Evolutionary conservation across 2,888 invertebrate species (phyloP).

Genomic region (Rotaria macrura): DNA sequence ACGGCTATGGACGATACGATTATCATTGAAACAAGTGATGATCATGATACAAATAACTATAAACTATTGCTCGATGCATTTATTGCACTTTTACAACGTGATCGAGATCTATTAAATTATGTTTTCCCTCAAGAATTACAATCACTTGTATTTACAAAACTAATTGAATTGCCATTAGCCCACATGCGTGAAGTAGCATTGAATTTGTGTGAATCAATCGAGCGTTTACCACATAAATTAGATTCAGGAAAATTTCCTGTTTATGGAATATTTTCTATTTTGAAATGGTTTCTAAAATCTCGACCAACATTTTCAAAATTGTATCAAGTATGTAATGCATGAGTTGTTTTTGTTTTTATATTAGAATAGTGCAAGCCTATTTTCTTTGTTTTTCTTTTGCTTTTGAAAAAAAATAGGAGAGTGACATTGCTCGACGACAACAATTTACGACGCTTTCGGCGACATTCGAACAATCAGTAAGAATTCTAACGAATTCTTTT

Average conservation of each 20-base stretch:
- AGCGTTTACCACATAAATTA: not conserved
- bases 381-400: too few species aligned
- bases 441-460: not conserved
- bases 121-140: not conserved
- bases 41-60: constrained; percentile 1
- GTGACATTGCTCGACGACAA: not conserved
- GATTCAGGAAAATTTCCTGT: constrained; percentile 2
- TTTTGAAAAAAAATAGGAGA: not conserved
- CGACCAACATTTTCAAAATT: not conserved
- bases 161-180: not conserved
- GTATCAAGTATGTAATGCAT: not conserved
- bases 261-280: constrained; percentile 2
- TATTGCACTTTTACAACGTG: not conserved
- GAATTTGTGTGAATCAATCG: not conserved
- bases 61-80: constrained; percentile 12
- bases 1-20: not conserved
- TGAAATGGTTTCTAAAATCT: constrained; percentile 17
- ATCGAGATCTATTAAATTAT: constrained; percentile 5
- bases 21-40: not conserved
- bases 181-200: not conserved
- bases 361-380: too few species aligned
- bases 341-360: too few species aligned
- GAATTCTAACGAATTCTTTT: not conserved
- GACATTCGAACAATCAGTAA: constrained; percentile 21
- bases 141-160: constrained; percentile 19